Evolutionary conservation across 1,140 invertebrate genomes (phyloP).

Genomic region (Harlomillsia oculata): DNA sequence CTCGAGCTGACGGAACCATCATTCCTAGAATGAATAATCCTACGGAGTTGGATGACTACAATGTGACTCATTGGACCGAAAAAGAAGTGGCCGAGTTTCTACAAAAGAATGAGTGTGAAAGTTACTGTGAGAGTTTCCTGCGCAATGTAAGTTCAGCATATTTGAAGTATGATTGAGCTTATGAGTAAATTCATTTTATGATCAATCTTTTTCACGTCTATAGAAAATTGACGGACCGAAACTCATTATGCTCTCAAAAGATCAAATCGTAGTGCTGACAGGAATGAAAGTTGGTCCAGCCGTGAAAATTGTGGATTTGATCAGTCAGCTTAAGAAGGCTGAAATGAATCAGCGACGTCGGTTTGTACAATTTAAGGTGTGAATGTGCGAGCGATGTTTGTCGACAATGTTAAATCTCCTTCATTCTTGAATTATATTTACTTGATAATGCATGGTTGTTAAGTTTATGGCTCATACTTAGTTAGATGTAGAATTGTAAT

Average conservation of each 20-base stretch:
- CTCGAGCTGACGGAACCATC: neutral
- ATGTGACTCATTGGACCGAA: constrained; percentile 66
- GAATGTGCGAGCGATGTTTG: neutral
- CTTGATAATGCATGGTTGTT: too few species aligned
- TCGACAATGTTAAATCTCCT: neutral
- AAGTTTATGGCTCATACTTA: too few species aligned
- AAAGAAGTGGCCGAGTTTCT: constrained; percentile 79
- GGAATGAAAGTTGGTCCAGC: constrained; percentile 90
- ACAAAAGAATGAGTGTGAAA: constrained; percentile 75
- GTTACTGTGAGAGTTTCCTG: constrained; percentile 75
- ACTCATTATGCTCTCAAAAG: constrained; percentile 70
- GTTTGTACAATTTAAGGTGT: neutral
- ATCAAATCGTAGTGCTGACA: constrained; percentile 77
- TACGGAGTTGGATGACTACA: constrained; percentile 53
- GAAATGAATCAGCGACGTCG: constrained; percentile 42
- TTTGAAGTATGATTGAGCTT: neutral
- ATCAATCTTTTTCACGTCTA: constrained; percentile 36
- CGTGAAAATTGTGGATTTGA: constrained; percentile 82
- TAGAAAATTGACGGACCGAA: constrained; percentile 68
- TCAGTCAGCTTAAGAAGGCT: constrained; percentile 74
- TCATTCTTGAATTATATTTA: neutral
- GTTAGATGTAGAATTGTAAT: neutral
- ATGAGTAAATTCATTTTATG: neutral
- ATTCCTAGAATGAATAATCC: constrained; percentile 35
- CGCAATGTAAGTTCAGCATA: constrained; percentile 49